Percentiles rank a stretch among this genome's conserved stretches.
Evolutionary conservation across 2,888 invertebrate species (phyloP).

Genomic region (Epirrhoe alternata): DNA sequence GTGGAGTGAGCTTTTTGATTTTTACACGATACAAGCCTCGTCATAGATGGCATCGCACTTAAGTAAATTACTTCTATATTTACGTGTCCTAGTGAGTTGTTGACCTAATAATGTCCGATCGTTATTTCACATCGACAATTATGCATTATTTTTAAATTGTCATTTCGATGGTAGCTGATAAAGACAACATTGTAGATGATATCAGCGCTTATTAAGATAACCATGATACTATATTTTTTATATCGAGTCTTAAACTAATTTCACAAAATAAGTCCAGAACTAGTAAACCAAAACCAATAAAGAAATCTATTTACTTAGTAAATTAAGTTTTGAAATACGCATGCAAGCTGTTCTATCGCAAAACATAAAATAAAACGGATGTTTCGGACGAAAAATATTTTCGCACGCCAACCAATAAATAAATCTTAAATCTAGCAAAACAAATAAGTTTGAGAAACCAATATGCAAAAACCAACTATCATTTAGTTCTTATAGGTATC

Average conservation of each 20-base stretch:
- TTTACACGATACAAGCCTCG: constrained; percentile 63
- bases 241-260: not conserved
- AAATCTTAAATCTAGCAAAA: not conserved
- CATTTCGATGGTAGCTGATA: not conserved
- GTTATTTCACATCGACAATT: constrained; percentile 7
- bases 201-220: not conserved
- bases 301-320: not conserved
- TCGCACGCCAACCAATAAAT: not conserved
- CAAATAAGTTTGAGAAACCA: not conserved
- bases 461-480: not conserved
- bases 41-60: constrained; percentile 67
- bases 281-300: not conserved
- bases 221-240: not conserved
- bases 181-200: not conserved
- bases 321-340: not conserved
- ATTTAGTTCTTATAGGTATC: not conserved
- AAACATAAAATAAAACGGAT: not conserved
- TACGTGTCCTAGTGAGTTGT: constrained; percentile 59
- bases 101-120: constrained; percentile 41
- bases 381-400: not conserved
- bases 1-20: constrained; percentile 73
- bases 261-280: not conserved
- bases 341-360: not conserved
- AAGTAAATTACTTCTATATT: constrained; percentile 37
- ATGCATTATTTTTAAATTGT: not conserved